These are phyloP conservation scores for Sarcophaga subvicina DNA, from an alignment of 2,888 invertebrate species.

Conservation along the genomic window DNA sequence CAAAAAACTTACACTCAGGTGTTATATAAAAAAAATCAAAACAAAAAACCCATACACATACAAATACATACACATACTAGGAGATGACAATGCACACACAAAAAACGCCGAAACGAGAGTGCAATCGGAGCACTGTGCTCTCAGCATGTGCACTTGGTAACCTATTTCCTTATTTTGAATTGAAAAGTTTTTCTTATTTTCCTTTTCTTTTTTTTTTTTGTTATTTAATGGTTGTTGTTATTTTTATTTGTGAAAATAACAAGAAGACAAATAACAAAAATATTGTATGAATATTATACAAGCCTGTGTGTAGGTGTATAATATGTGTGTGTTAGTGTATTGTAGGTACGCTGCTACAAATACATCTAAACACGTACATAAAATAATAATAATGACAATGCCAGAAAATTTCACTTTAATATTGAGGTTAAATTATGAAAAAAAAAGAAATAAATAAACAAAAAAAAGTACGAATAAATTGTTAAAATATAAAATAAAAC, in stretches of 20 bases:
- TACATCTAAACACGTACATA: background rate
- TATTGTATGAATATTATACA: conserved; percentile 16
- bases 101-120: background rate
- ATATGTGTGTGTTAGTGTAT: background rate
- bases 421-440: conserved; percentile 42
- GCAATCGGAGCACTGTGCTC: background rate
- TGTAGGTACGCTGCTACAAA: background rate
- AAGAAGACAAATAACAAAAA: conserved; percentile 40
- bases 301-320: background rate
- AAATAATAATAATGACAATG: conserved; percentile 41
- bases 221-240: conserved; percentile 37
- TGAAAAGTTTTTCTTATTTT: conserved; percentile 49
- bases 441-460: conserved; percentile 2
- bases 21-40: background rate
- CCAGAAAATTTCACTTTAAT: conserved; percentile 41
- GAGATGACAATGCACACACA: conserved; percentile 48
- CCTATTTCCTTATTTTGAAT: conserved; percentile 65
- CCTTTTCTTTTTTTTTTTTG: conserved; percentile 16
- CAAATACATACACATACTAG: conserved; percentile 44
- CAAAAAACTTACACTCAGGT: conserved; percentile 2
- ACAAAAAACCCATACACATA: conserved; percentile 27
- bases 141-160: conserved; percentile 68
- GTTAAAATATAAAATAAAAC: too few relatives aligned
- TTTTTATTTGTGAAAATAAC: conserved; percentile 55
- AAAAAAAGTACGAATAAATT: conserved; percentile 21